These are phyloP conservation scores for Caenorhabditis latens DNA, from an alignment of 1,140 invertebrate species.

Conservation along the genomic window DNA sequence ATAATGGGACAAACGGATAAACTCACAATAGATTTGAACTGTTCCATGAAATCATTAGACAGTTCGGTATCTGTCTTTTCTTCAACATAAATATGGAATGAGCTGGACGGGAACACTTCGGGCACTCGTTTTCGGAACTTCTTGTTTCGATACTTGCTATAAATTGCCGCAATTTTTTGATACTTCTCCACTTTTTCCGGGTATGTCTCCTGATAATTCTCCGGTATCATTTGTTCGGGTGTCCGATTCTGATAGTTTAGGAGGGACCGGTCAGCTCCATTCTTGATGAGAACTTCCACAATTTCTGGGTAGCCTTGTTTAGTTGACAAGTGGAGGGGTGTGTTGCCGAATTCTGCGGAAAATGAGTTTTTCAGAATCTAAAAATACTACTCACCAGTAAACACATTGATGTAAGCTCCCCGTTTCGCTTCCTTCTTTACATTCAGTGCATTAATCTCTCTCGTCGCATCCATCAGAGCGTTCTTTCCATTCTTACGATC, in stretches of 20 bases:
- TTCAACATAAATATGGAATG: background rate
- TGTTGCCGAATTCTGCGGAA: conserved; percentile 8
- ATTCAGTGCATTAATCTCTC: background rate
- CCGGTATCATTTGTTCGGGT: background rate
- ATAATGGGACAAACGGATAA: background rate
- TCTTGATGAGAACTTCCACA: background rate
- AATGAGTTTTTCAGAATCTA: background rate
- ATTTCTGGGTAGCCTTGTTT: background rate
- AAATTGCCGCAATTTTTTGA: background rate
- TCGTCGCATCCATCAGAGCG: background rate
- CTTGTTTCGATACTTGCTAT: conserved; percentile 13
- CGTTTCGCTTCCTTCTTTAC: background rate
- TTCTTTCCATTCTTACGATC: background rate
- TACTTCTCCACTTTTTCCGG: background rate
- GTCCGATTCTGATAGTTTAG: background rate
- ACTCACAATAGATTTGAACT: conserved; percentile 5
- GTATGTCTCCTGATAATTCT: background rate
- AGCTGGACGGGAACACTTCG: background rate
- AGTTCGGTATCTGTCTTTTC: background rate
- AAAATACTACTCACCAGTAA: background rate
- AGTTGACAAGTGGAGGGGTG: background rate
- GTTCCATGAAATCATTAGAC: background rate
- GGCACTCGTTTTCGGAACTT: conserved; percentile 8
- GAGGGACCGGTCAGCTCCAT: conserved; percentile 10
- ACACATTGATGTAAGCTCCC: background rate